Percentiles rank a stretch among this genome's conserved stretches.
These are phyloP conservation scores for Melanotaenia boesemani DNA, from an alignment of 2,797 vertebrate genomes.

Conservation along the genomic window DNA sequence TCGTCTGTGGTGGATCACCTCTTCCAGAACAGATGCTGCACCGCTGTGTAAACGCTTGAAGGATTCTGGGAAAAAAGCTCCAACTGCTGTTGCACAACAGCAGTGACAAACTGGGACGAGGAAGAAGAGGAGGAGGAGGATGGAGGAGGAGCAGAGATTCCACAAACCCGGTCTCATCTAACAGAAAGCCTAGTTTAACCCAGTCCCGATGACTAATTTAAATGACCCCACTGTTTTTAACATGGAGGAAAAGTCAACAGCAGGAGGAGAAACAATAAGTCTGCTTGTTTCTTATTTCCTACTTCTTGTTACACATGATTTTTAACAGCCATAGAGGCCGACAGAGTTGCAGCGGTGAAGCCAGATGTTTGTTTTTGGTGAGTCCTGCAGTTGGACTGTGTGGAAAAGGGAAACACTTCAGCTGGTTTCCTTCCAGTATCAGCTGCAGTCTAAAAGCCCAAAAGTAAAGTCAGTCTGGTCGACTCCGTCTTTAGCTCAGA, in stretches of 20 bases:
- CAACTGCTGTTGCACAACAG: constrained; percentile 1
- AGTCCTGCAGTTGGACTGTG: background rate
- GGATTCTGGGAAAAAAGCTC: constrained; percentile 8
- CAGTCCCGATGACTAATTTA: constrained; percentile 17
- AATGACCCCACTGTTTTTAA: background rate
- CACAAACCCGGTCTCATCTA: constrained; percentile 23
- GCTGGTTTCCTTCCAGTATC: too few species aligned
- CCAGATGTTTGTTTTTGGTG: background rate
- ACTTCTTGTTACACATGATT: background rate
- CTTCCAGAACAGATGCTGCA: constrained; percentile 87
- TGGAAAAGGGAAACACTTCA: background rate
- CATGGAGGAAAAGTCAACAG: constrained; percentile 7
- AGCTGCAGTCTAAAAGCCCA: background rate
- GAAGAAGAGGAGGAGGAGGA: background rate
- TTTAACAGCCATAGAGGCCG: background rate
- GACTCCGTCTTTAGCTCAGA: too few species aligned
- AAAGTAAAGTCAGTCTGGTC: too few species aligned
- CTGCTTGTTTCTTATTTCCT: background rate
- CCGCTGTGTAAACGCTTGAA: constrained; percentile 59
- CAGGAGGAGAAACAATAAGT: background rate
- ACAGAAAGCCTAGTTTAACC: constrained; percentile 42
- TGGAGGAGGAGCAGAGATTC: background rate
- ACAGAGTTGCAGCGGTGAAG: too few species aligned
- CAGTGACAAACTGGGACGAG: constrained; percentile 1
- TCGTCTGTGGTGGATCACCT: constrained; percentile 89